Percentiles rank a stretch among this genome's conserved stretches.
Conservation (phyloP, 2,797 vertebrate genomes). For the Pantherophis vulpinus region DNA sequence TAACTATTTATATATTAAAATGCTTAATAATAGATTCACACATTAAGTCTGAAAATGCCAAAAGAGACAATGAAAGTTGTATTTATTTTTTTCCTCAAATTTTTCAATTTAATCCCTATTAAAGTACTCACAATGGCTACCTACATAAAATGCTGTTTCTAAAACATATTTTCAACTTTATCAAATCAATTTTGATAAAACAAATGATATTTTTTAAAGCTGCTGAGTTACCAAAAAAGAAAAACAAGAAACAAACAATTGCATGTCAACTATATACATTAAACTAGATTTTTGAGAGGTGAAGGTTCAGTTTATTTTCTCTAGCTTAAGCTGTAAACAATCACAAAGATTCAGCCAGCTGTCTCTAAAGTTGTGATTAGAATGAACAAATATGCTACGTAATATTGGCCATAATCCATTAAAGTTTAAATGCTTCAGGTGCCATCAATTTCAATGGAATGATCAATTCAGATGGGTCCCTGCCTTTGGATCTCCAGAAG, state of each 20-base stretch:
- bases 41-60: neutral
- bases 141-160: conserved; percentile 39
- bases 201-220: conserved; percentile 22
- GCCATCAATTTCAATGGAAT: neutral
- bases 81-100: neutral
- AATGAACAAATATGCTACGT: conserved; percentile 4
- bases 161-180: neutral
- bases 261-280: conserved; percentile 25
- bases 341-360: neutral
- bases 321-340: conserved; percentile 32
- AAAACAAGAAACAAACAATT: conserved; percentile 53
- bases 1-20: neutral
- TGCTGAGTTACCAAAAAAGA: conserved; percentile 20
- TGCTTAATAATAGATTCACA: neutral
- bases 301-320: conserved; percentile 21
- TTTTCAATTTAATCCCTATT: conserved; percentile 26
- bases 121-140: conserved; percentile 30
- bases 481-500: too few species aligned
- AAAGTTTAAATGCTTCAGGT: neutral
- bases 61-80: neutral
- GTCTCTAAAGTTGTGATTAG: conserved; percentile 1
- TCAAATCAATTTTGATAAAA: neutral
- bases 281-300: conserved; percentile 8
- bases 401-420: neutral
- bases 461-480: neutral